Evolutionary conservation across 2,113 vertebrate genomes (phyloP).

Genomic region (Himantopus leucocephalus): DNA sequence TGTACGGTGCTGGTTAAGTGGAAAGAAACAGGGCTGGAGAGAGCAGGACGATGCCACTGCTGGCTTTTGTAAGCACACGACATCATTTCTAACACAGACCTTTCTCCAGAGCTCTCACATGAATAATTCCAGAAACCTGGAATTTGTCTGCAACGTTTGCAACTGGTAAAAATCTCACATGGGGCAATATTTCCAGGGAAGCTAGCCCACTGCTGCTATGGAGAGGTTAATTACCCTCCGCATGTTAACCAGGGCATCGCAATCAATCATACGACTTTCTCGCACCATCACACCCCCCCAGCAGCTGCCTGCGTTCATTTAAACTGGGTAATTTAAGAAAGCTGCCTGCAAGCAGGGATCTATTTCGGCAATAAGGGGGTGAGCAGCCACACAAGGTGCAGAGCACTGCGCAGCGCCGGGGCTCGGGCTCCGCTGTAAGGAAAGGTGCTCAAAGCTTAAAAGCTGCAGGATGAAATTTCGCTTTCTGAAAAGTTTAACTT

Average conservation of each 20-base stretch:
- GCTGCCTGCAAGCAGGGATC: background rate
- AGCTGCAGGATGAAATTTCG: background rate
- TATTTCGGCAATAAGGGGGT: background rate
- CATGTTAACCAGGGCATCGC: background rate
- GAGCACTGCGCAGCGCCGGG: background rate
- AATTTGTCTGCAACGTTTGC: background rate
- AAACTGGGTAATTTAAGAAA: background rate
- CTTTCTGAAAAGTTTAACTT: background rate
- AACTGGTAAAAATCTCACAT: background rate
- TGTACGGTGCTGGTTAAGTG: background rate
- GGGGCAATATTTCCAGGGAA: background rate
- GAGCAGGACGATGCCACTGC: background rate
- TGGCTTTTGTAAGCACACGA: background rate
- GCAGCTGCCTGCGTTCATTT: background rate
- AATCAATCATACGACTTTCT: fast-evolving
- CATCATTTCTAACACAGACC: background rate
- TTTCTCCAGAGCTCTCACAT: background rate
- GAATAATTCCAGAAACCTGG: background rate
- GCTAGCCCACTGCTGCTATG: background rate
- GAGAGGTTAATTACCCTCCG: background rate
- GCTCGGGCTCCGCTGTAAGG: background rate
- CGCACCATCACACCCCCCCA: background rate
- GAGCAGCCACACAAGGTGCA: background rate
- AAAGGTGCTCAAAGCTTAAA: background rate
- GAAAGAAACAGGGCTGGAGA: background rate